Percentiles rank a stretch among this genome's conserved stretches.
Evolutionary conservation across 2,113 vertebrate genomes (phyloP).

Genomic region (Bostrychus sinensis): DNA sequence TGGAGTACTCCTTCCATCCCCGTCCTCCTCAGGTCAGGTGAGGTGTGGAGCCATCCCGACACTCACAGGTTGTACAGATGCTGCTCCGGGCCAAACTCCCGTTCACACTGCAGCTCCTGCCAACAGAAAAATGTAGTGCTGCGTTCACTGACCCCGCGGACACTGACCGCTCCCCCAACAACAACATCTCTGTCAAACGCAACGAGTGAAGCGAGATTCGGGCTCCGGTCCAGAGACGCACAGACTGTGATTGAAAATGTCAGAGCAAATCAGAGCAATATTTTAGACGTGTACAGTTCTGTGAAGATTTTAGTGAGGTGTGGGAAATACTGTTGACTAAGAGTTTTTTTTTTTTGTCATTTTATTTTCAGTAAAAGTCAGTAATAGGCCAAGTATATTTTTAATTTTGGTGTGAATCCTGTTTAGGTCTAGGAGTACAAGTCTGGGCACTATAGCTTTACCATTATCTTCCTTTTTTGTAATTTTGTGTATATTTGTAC

Average conservation of each 20-base stretch:
- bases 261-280: constrained; percentile 26
- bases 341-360: no score
- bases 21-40: constrained; percentile 56
- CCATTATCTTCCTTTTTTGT: no score
- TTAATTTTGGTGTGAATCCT: no score
- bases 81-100: constrained; percentile 43
- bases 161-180: constrained; percentile 33
- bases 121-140: constrained; percentile 54
- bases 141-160: constrained; percentile 25
- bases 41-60: constrained; percentile 21
- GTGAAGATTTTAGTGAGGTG: no score
- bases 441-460: no score
- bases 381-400: no score
- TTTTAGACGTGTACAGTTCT: no score
- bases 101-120: constrained; percentile 41
- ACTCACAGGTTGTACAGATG: constrained; percentile 12
- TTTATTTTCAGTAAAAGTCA: no score
- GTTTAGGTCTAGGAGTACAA: no score
- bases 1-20: constrained; percentile 18
- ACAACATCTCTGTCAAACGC: constrained; percentile 10
- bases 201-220: constrained; percentile 19
- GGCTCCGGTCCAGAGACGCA: not conserved
- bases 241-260: constrained; percentile 39
- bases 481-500: no score
- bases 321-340: no score